These are phyloP conservation scores for Brevimyrus niger DNA, from an alignment of 2,113 vertebrate genomes.

Conservation along the genomic window DNA sequence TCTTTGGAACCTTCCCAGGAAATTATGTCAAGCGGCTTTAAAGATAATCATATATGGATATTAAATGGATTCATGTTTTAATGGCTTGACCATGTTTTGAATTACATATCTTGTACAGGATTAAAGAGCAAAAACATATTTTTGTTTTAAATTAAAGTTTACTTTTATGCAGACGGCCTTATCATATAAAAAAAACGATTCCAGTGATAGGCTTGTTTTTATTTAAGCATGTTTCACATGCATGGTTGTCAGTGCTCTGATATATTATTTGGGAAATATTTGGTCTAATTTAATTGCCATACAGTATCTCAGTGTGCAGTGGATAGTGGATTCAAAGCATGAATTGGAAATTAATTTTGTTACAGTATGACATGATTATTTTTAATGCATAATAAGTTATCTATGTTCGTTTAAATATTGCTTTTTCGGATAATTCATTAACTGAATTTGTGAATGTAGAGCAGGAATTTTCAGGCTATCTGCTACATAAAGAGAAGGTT, in stretches of 20 bases:
- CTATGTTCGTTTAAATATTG: background rate
- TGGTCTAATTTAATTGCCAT: background rate
- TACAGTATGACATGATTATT: background rate
- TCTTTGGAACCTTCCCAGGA: slow-evolving; percentile 87
- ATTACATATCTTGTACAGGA: background rate
- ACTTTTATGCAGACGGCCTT: background rate
- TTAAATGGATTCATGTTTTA: background rate
- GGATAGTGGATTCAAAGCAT: background rate
- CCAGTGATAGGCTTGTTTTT: background rate
- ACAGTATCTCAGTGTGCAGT: background rate
- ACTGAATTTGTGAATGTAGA: background rate
- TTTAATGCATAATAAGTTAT: background rate
- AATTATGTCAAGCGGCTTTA: slow-evolving; percentile 82
- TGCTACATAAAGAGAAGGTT: background rate
- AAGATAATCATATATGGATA: slow-evolving; percentile 27
- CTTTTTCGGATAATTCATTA: background rate
- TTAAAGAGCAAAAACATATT: background rate
- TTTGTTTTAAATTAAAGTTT: background rate
- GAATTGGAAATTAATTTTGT: background rate
- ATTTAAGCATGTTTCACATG: background rate
- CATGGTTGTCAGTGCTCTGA: background rate
- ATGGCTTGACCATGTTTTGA: background rate
- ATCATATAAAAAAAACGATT: background rate
- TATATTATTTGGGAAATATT: background rate
- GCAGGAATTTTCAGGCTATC: background rate